Evolutionary conservation across 2,113 vertebrate species (phyloP).

Genomic region (Erinaceus europaeus): DNA sequence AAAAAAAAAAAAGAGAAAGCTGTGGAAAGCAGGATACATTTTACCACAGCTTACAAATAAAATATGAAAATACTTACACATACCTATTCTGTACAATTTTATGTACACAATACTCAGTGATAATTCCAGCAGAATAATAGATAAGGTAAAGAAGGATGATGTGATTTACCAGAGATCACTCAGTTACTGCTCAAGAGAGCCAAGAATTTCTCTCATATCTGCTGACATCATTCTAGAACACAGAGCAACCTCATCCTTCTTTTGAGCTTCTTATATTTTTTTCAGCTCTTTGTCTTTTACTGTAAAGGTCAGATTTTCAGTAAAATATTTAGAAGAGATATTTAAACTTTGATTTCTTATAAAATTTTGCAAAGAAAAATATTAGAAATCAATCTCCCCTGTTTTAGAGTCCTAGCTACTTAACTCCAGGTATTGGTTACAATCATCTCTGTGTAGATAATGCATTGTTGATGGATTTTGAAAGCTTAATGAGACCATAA

Average conservation of each 20-base stretch:
- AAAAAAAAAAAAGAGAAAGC: neutral
- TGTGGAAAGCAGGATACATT: neutral
- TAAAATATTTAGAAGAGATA: neutral
- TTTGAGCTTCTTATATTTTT: neutral
- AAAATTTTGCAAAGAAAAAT: neutral
- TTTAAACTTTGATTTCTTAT: neutral
- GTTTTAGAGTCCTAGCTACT: neutral
- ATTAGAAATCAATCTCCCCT: accelerated
- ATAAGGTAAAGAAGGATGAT: neutral
- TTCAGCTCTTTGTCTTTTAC: neutral
- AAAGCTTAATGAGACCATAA: neutral
- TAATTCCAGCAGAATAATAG: neutral
- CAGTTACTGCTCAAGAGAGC: neutral
- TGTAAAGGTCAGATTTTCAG: neutral
- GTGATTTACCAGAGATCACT: neutral
- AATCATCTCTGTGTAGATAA: neutral
- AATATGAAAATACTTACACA: too few relatives aligned
- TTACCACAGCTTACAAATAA: neutral
- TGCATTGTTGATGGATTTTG: neutral
- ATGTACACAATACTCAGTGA: neutral
- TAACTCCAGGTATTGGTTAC: neutral
- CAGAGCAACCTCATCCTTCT: neutral
- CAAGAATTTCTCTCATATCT: neutral
- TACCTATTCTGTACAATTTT: neutral
- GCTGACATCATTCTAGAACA: accelerated